phyloP scores from a whole-genome alignment of 2,888 invertebrate genomes.

The Dugesia japonica region DNA sequence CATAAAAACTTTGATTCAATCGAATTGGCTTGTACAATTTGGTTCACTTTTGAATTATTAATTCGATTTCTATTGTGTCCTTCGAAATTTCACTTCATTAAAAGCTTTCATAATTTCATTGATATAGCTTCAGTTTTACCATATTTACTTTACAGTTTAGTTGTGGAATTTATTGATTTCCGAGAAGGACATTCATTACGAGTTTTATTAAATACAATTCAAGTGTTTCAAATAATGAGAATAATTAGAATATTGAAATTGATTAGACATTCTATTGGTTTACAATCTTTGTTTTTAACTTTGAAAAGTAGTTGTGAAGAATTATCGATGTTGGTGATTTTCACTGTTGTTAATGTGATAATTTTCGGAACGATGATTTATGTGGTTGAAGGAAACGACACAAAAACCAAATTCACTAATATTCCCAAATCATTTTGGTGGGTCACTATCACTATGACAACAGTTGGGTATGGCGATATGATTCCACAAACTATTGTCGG shows the following conservation, averaged over 20 bases:
- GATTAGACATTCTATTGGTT: neutral
- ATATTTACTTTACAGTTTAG: constrained; percentile 37
- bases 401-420: neutral
- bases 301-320: neutral
- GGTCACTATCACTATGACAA: neutral
- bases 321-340: neutral
- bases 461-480: neutral
- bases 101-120: constrained; percentile 41
- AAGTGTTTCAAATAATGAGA: neutral
- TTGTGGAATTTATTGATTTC: neutral
- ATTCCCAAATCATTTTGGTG: neutral
- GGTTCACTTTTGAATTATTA: constrained; percentile 43
- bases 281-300: constrained; percentile 3
- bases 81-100: constrained; percentile 39
- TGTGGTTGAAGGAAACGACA: neutral
- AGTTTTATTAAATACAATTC: neutral
- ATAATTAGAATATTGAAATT: neutral
- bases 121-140: constrained; percentile 45
- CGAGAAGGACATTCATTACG: neutral
- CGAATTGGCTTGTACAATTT: constrained; percentile 41
- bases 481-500: neutral
- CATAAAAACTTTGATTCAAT: constrained; percentile 34
- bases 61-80: constrained; percentile 42
- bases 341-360: neutral
- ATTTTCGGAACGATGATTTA: neutral